Percentiles rank a stretch among this genome's conserved stretches.
Evolutionary conservation across 1,140 invertebrate species (phyloP).

Genomic region (Steinernema khuongi): DNA sequence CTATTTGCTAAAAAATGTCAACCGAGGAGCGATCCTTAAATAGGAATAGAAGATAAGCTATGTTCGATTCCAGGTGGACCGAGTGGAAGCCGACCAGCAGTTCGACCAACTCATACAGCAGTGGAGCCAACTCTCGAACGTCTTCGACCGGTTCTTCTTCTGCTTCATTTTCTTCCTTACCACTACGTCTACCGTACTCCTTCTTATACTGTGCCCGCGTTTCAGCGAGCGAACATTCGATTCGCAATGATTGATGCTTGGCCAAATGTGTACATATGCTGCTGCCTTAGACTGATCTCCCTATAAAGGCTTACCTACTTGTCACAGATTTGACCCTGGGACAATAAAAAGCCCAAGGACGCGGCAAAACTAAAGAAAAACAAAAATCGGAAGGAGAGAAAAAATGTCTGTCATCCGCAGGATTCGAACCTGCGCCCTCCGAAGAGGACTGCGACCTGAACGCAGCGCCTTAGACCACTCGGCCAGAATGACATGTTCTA

Average conservation of each 20-base stretch:
- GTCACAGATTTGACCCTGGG: no score
- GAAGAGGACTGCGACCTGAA: conserved; percentile 75
- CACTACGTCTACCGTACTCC: conserved; percentile 19
- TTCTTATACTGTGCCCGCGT: conserved; percentile 24
- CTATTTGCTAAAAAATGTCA: not conserved
- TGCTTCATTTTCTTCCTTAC: conserved; percentile 27
- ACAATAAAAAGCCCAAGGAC: no score
- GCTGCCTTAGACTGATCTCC: no score
- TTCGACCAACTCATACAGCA: conserved; percentile 23
- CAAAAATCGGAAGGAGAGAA: no score
- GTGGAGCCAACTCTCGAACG: conserved; percentile 28
- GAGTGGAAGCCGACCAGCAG: conserved; percentile 21
- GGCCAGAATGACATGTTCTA: conserved; percentile 73
- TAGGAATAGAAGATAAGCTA: conserved; percentile 11
- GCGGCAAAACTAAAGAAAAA: no score
- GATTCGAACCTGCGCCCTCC: conserved; percentile 40
- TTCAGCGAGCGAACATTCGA: conserved; percentile 24
- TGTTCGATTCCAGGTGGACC: conserved; percentile 21
- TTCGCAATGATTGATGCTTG: not conserved
- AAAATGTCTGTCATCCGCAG: conserved; percentile 22
- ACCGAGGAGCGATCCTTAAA: not conserved
- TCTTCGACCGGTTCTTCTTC: conserved; percentile 38
- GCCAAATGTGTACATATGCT: no score
- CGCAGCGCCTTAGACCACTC: conserved; percentile 83
- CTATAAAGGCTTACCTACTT: no score